Conservation (phyloP, 1,140 invertebrate species). For the Holcopasites calliopsidis region DNA sequence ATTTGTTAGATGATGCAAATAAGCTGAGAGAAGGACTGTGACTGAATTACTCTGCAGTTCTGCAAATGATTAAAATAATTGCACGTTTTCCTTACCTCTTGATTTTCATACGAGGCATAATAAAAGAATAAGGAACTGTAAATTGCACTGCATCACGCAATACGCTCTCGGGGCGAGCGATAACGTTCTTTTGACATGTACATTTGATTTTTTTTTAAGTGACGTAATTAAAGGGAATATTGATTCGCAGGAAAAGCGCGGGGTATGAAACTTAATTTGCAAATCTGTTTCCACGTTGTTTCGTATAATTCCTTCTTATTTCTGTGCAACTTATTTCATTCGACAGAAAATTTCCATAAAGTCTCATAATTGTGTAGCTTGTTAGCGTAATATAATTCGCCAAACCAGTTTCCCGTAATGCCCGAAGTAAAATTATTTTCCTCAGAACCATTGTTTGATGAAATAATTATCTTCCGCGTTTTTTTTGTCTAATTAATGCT, state of each 20-base stretch:
- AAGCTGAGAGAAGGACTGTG: too few species aligned
- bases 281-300: background rate
- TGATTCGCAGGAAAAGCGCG: background rate
- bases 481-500: too few species aligned
- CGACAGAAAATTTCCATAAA: background rate
- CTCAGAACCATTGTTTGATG: too few species aligned
- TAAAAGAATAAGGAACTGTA: background rate
- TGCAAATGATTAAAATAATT: background rate
- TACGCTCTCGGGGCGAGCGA: background rate
- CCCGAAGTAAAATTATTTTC: too few species aligned
- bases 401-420: too few species aligned
- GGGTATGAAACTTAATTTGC: background rate
- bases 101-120: too few species aligned
- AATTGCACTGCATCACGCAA: background rate
- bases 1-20: too few species aligned
- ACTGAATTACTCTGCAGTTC: too few species aligned
- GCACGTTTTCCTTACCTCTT: background rate
- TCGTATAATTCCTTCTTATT: background rate
- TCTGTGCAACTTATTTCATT: background rate
- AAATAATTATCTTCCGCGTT: too few species aligned
- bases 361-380: background rate
- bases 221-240: slow-evolving; percentile 8
- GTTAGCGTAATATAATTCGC: background rate
- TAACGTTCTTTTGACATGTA: background rate
- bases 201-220: background rate